Evolutionary conservation across 2,113 vertebrate species (phyloP), one percentile per base, ranked within the genome.

Genomic region (Globicephala melas): DNA sequence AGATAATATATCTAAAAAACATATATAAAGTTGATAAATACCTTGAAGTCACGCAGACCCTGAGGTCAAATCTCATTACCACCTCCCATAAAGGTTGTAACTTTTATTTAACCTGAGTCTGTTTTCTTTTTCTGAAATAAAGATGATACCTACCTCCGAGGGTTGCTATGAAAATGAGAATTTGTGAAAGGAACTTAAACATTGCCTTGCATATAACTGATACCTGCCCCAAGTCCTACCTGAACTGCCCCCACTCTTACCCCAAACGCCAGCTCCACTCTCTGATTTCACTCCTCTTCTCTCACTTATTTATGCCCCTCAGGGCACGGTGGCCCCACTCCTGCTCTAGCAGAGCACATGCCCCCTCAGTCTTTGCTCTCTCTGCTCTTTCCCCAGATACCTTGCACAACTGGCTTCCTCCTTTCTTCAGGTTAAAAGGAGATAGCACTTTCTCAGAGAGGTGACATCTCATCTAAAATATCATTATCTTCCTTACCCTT

Each of bases 231-330:
- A 26, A 7, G 5, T 36, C 82, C 38, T 68, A 0, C 4, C 6
- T 50, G 8, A 55, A 63, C 10, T 26, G 50, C 14, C 21, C 2
- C 2, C 1, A 8, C 17, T 23, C 53, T 41, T 6, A 26, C 5
- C 21, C 3, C 13, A 33, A 15, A 18, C 1, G 10, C 26, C 5
- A 17, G 14, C 20, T 33, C n/a, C 15, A 5, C 47, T 23, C 4
- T 13, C 12, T 25, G 6, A 60, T 67, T 25, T 90, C 2, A 26
- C 73, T 9, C 6, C 53, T n/a, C 2, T 93, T 50, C 12, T 60
- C 25, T 89, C 9, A 9, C 73, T 41, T 68, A 58, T 28, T 50
- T 20, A 6, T 6, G n/a, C 17, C 11, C 6, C 20, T 55, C 4
- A 8, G 36, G 33, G 4, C 18, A 7, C 12, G 6, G 26, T 33